Evolutionary conservation across 2,113 vertebrate genomes (phyloP).

Genomic region (Lates calcarifer): DNA sequence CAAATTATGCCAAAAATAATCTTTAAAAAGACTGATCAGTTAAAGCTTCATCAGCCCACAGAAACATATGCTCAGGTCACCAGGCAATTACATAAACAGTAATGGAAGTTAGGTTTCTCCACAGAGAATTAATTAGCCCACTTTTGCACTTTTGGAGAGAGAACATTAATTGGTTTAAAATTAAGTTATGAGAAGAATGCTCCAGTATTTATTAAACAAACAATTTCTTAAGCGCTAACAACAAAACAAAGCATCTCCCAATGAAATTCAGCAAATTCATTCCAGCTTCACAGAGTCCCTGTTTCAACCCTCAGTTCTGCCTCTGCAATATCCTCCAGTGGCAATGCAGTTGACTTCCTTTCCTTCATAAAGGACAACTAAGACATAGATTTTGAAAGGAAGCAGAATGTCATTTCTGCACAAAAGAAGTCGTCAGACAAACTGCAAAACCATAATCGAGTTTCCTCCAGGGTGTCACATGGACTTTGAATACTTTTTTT

Average conservation of each 20-base stretch:
- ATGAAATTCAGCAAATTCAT: conserved; percentile 18
- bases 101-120: background rate
- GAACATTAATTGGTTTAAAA: conserved; percentile 6
- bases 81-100: conserved; percentile 10
- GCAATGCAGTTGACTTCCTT: background rate
- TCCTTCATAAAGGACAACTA: background rate
- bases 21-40: background rate
- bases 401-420: conserved; percentile 52
- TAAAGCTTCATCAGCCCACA: too few species aligned
- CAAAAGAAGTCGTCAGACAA: conserved; percentile 55
- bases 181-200: conserved; percentile 1
- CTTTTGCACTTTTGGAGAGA: conserved; percentile 1
- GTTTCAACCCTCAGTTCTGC: background rate
- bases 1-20: background rate
- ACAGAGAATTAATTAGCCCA: conserved; percentile 10
- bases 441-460: conserved; percentile 57
- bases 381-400: conserved; percentile 17
- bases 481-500: conserved; percentile 15
- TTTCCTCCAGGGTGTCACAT: conserved; percentile 57
- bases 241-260: too few species aligned
- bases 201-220: conserved; percentile 7
- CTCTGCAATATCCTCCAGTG: background rate
- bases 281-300: conserved; percentile 8
- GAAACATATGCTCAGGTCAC: conserved; percentile 17
- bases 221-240: background rate